These are phyloP conservation scores for Macrotis lagotis DNA, from an alignment of 2,113 vertebrate species.

Conservation along the genomic window DNA sequence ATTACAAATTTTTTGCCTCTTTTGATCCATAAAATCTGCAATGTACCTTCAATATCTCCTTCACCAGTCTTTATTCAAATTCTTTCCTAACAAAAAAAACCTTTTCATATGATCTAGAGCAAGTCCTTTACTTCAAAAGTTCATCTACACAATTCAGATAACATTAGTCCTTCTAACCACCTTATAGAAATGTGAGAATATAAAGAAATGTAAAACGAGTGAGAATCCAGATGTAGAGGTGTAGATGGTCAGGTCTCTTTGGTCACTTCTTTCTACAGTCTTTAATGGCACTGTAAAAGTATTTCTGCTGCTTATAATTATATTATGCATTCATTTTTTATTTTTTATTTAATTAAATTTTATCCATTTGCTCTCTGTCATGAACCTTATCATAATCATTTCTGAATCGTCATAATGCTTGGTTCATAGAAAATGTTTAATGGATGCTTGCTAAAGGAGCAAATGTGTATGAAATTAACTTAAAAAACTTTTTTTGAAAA, in stretches of 20 bases:
- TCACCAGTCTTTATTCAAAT: neutral
- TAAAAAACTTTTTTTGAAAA: neutral
- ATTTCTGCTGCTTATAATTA: neutral
- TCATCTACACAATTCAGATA: neutral
- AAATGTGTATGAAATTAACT: neutral
- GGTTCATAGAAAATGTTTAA: slow-evolving; percentile 25
- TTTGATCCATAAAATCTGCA: neutral
- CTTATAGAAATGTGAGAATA: neutral
- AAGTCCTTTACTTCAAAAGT: neutral
- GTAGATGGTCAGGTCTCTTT: neutral
- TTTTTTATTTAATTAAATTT: neutral
- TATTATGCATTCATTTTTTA: neutral
- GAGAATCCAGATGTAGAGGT: neutral
- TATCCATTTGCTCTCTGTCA: neutral
- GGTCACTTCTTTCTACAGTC: neutral
- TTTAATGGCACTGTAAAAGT: neutral
- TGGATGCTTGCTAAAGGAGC: neutral
- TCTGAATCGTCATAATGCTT: neutral
- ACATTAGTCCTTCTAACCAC: neutral
- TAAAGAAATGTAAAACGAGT: neutral
- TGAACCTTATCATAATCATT: neutral
- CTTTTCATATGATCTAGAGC: neutral
- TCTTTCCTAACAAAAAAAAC: neutral
- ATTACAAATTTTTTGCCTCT: neutral
- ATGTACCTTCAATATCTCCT: neutral